Base-by-base conservation (phyloP, 2,797 vertebrate genomes). In the Scolopax bukidnonensis region DNA sequence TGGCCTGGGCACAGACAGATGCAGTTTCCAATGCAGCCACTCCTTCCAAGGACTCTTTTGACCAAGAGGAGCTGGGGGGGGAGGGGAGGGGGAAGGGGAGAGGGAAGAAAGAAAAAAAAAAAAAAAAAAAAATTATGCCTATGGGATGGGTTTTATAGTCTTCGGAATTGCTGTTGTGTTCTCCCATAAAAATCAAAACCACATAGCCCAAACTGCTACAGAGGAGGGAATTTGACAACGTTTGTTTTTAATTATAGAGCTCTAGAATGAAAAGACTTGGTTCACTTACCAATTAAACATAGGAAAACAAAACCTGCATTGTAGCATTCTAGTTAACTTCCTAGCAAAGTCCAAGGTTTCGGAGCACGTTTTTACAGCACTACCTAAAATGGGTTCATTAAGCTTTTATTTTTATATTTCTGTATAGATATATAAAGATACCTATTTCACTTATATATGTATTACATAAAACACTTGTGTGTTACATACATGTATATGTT, bases 221-320 rank as follows among this genome's bases (percentile, higher is more conserved):
- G 38, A 80, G 41, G 51, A 93, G 48, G n/a, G 32, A 84, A 53
- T 76, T 78, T 77, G 60, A 70, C 28, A 10, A 71, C 84, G 38
- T 84, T 95, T 84, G 40, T 16, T 91, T 94, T 89, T 84, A 90
- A 84, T 93, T 90, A 53, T 32, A 48, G 47, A 79, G 11, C 16
- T 53, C 41, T 59, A 33, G 19, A 47, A 67, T 80, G 47, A 70
- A 86, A 93, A 84, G 6, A 3, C 3, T 60, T 91, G 13, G 20
- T 59, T 94, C 17, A 32, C 45, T 92, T 94, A 74, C 41, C 54
- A 82, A 27, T 51, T 50, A 68, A 69, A 51, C 12, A 10, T 38
- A 59, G 47, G 47, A 73, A 41, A 68, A 41, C 38, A 21, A 28
- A 74, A 76, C 65, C 16, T 57, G 11, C 4, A 1, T 80, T 89